Base-by-base conservation (phyloP, 2,797 vertebrate species). In the Natrix natrix region DNA sequence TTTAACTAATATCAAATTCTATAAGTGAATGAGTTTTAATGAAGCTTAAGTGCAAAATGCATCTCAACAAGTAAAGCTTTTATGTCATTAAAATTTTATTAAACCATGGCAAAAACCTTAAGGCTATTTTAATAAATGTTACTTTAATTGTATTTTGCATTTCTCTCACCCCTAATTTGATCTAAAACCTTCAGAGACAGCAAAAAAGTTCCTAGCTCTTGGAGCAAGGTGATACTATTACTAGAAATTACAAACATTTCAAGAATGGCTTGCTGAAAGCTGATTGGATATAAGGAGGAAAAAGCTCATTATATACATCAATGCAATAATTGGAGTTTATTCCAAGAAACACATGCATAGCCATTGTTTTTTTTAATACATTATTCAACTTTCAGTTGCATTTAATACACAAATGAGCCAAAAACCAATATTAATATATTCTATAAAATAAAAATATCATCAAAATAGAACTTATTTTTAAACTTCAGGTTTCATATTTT, bases 1-100 rank as follows among this genome's bases (percentile, higher is more conserved):
- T 97, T 97, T 96, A 97, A 96, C 97, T 96, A 97, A 94, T 86
- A 94, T 96, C 96, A 97, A 97, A 97, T 97, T 97, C 96, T 96
- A 91, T 97, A 97, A 96, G 96, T 97, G 97, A 97, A 97, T 96
- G 96, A 97, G 87, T 96, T 98, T 97, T 97, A 95, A 96, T 93
- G 83, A 93, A 93, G 91, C 95, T 96, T 96, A 96, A 91, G 94
- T 92, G 92, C 93, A 95, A 96, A 96, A 96, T 52, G 59, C 95
- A 96, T 96, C 96, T 97, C 97, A 97, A 94, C 95, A 97, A 96
- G 91, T 92, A 96, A 93, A 93, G 96, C 93, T 56, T 86, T 97
- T 96, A 96, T 92, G 92, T 96, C 93, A 95, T 95, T 96, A 96
- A 96, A 96, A 89, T 93, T 96, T 93, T 95, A 97, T 97, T 96